phyloP scores from a whole-genome alignment of 1,140 invertebrate species.

The Proales similis region DNA sequence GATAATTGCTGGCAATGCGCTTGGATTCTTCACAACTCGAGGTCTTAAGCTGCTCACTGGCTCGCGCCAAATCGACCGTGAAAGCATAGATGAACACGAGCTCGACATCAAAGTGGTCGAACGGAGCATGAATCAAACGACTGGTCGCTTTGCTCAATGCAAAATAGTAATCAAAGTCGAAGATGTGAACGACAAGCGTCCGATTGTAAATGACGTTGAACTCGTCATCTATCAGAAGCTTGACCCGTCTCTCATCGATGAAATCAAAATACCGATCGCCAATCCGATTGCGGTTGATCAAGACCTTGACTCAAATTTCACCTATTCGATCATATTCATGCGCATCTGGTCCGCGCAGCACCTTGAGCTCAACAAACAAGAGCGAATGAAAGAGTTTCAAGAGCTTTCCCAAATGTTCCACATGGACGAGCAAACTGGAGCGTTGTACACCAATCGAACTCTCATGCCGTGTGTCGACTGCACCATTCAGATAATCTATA shows the following conservation, averaged over 20 bases:
- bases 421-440: constrained; percentile 4
- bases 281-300: constrained; percentile 30
- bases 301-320: constrained; percentile 2
- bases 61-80: constrained; percentile 20
- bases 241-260: not conserved
- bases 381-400: not conserved
- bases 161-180: constrained; percentile 14
- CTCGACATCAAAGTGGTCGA: constrained; percentile 22
- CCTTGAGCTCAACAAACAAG: not conserved
- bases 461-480: constrained; percentile 7
- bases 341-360: not conserved
- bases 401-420: constrained; percentile 3
- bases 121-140: not conserved
- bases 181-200: constrained; percentile 23
- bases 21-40: not conserved
- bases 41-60: not conserved
- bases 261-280: constrained; percentile 11
- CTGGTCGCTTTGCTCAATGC: constrained; percentile 19
- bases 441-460: not conserved
- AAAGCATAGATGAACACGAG: constrained; percentile 3
- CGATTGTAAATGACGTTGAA: constrained; percentile 36
- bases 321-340: constrained; percentile 6
- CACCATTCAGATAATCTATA: not conserved
- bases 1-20: constrained; percentile 16
- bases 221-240: constrained; percentile 20